Percentiles rank a stretch among this genome's conserved stretches.
Evolutionary conservation across 2,797 vertebrate species (phyloP).

Genomic region (Tympanoctomys barrerae): DNA sequence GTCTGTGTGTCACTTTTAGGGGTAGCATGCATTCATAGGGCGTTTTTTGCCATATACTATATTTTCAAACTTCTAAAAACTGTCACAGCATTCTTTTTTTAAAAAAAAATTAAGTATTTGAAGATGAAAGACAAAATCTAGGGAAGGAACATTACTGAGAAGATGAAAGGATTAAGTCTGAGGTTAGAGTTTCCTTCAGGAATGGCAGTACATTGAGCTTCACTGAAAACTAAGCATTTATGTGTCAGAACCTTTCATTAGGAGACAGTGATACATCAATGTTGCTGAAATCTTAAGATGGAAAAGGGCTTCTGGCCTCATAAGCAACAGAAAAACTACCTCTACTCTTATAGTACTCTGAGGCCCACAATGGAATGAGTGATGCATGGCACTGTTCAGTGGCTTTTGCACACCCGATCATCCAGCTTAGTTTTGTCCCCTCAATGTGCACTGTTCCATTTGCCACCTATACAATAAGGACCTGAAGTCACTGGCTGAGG

Average conservation of each 20-base stretch:
- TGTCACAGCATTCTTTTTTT: background rate
- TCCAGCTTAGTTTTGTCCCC: background rate
- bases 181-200: background rate
- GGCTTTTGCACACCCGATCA: background rate
- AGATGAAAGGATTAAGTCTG: background rate
- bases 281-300: slow-evolving; percentile 17
- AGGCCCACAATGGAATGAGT: background rate
- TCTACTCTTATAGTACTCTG: slow-evolving; percentile 44
- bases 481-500: background rate
- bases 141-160: background rate
- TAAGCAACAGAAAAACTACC: slow-evolving; percentile 41
- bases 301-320: background rate
- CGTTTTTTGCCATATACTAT: background rate
- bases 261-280: background rate
- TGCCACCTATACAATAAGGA: background rate
- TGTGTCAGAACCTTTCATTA: background rate
- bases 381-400: background rate
- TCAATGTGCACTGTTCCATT: background rate
- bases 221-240: background rate
- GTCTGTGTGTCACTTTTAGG: background rate
- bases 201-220: slow-evolving; percentile 13
- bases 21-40: background rate
- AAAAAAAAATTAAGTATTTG: background rate
- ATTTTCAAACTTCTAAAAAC: slow-evolving; percentile 29
- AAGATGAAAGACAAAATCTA: slow-evolving; percentile 2